phyloP scores from a whole-genome alignment of 1,140 invertebrate species.

The Drosophila triauraria region DNA sequence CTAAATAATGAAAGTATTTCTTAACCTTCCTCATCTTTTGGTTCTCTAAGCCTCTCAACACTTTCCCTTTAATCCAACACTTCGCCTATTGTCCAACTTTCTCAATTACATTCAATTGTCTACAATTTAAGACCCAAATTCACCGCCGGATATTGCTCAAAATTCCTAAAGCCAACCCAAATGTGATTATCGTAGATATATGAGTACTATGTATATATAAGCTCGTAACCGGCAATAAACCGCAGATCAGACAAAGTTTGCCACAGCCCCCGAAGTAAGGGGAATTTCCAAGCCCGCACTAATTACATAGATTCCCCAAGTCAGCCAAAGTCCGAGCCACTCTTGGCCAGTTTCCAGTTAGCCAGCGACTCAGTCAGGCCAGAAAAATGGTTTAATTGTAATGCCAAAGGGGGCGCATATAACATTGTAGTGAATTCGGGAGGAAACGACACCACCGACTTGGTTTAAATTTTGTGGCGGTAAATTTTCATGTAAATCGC shows the following conservation, averaged over 20 bases:
- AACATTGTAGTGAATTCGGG: not conserved
- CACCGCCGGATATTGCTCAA: conserved; percentile 63
- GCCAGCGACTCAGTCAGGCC: conserved; percentile 35
- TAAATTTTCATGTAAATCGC: conserved; percentile 59
- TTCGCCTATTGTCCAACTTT: conserved; percentile 13
- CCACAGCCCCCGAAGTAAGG: conserved; percentile 45
- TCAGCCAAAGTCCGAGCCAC: conserved; percentile 25
- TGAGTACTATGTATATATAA: conserved; percentile 12
- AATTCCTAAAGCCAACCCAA: conserved; percentile 57
- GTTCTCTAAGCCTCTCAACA: not conserved
- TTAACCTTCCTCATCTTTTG: not conserved
- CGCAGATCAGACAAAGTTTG: conserved; percentile 25
- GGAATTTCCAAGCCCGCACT: conserved; percentile 14
- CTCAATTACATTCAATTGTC: conserved; percentile 51
- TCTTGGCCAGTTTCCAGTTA: conserved; percentile 53
- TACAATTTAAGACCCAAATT: conserved; percentile 34
- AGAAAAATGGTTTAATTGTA: conserved; percentile 44
- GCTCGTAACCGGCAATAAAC: conserved; percentile 24
- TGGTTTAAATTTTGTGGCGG: conserved; percentile 34
- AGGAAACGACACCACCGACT: conserved; percentile 7
- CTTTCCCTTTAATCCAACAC: conserved; percentile 8
- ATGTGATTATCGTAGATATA: conserved; percentile 26
- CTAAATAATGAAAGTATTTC: not conserved
- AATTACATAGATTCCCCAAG: conserved; percentile 44
- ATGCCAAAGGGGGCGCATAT: conserved; percentile 21